Percentiles rank a stretch among this genome's conserved stretches.
Conservation (phyloP, 2,888 invertebrate genomes). For the Cybosia mesomella region DNA sequence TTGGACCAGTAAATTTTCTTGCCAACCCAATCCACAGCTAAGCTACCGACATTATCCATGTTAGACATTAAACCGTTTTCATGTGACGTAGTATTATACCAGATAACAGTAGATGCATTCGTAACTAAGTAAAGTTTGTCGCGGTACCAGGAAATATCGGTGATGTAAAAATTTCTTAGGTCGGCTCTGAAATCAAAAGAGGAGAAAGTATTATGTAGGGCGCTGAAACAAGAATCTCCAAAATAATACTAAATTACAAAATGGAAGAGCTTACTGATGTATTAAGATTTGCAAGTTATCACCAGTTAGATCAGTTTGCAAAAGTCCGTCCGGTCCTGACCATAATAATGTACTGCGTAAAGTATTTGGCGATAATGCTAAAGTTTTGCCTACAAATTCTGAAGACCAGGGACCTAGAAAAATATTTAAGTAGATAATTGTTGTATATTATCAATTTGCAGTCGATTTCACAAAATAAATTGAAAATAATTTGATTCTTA, state of each 20-base stretch:
- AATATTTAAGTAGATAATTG: not conserved
- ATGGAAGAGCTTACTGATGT: slow-evolving; percentile 72
- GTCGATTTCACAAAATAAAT: not conserved
- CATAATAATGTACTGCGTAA: slow-evolving; percentile 89
- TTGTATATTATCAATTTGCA: not conserved
- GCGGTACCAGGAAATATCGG: slow-evolving; percentile 92
- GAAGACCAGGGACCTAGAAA: slow-evolving; percentile 91
- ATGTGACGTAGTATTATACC: slow-evolving; percentile 90
- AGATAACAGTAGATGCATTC: slow-evolving; percentile 90
- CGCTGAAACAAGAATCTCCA: not conserved
- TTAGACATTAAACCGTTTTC: slow-evolving; percentile 86
- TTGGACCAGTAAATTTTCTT: slow-evolving; percentile 96
- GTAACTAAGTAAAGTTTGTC: slow-evolving; percentile 92
- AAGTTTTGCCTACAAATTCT: slow-evolving; percentile 91
- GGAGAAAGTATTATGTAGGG: not conserved
- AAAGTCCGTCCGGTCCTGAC: slow-evolving; percentile 91
- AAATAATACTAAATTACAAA: not conserved
- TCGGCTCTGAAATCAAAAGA: slow-evolving; percentile 61
- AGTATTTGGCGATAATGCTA: slow-evolving; percentile 85
- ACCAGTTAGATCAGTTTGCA: slow-evolving; percentile 94
- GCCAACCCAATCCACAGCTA: slow-evolving; percentile 97
- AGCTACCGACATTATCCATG: slow-evolving; percentile 91
- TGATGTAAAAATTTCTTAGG: slow-evolving; percentile 88
- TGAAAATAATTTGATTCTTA: not conserved
- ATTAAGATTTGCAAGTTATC: slow-evolving; percentile 91